Evolutionary conservation across 2,797 vertebrate genomes (phyloP), one percentile per base, ranked within the genome.

Genomic region (Melopsittacus undulatus): DNA sequence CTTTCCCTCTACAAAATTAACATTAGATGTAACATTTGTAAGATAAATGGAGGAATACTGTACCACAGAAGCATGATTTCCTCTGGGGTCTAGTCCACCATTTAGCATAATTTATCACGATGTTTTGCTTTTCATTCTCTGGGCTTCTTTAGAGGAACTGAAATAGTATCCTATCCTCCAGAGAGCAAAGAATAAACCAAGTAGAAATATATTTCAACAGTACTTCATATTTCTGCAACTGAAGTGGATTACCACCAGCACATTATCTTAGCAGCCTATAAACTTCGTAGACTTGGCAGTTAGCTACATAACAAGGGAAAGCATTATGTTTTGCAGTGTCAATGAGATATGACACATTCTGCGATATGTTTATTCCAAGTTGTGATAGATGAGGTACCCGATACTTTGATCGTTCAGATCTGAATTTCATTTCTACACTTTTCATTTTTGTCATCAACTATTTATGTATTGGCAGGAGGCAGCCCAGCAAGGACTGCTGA

Each of bases 91-190:
- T 84, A 94, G 89, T 89, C 90, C 75, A 94, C 87, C 84, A 84
- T 96, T 97, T 97, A 97, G 96, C 90, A 95, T 96, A 97, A 97
- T 96, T 97, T 97, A 97, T 95, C 90, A 70, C 92, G 82, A 96
- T 96, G 92, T 73, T 76, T 94, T 70, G 66, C 83, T 84, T 88
- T 96, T 95, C 68, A 87, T 95, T 96, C 91, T 92, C 86, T 49
- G 87, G 83, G 89, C 68, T 96, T 90, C 68, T 96, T 97, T 82
- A 93, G 90, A 92, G 77, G 43, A 92, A 95, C 84, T 97, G 92
- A 97, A 97, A 97, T 94, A 97, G 80, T 91, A 96, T 46, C 83
- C 77, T 62, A 56, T 32, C 66, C 96, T 94, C 90, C 30, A 27
- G 90, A 96, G 89, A 95, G 94, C 93, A 56, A 81, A 95, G 90